Evolutionary conservation across 2,888 invertebrate species (phyloP).

Genomic region (Ophion obscuratus): DNA sequence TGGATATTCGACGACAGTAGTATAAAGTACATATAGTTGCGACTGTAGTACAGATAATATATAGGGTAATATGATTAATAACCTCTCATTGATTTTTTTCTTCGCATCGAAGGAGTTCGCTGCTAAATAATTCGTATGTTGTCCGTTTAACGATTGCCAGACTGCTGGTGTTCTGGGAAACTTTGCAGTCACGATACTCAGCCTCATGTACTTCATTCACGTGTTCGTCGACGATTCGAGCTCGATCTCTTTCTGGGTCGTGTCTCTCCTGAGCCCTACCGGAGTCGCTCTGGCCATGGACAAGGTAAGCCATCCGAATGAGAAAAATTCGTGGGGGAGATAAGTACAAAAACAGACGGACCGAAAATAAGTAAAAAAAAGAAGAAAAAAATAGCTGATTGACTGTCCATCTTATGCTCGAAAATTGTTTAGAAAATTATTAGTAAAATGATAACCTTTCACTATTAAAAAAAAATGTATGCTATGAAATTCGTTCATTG

Average conservation of each 20-base stretch:
- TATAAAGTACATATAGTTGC: too few relatives aligned
- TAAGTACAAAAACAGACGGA: neutral
- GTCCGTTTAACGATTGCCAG: constrained; percentile 82
- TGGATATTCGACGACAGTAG: too few relatives aligned
- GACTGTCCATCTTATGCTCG: too few relatives aligned
- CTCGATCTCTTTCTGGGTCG: constrained; percentile 90
- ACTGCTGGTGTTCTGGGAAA: constrained; percentile 93
- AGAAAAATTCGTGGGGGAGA: neutral
- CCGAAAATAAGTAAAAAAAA: too few relatives aligned
- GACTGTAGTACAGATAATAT: too few relatives aligned
- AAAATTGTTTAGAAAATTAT: too few relatives aligned
- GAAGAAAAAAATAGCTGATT: neutral
- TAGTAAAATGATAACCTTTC: too few relatives aligned
- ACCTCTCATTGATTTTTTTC: neutral
- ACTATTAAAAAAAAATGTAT: too few relatives aligned
- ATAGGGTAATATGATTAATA: neutral
- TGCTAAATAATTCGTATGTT: constrained; percentile 15
- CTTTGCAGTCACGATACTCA: constrained; percentile 91
- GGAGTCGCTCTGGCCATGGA: constrained; percentile 94
- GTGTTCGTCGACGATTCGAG: constrained; percentile 90
- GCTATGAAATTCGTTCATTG: too few relatives aligned
- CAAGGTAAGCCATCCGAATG: constrained; percentile 86
- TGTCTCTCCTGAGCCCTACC: constrained; percentile 92
- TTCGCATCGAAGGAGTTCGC: neutral
- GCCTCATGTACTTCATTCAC: constrained; percentile 92